Conservation (phyloP, 2,888 invertebrate species). For the Oligia strigilis region DNA sequence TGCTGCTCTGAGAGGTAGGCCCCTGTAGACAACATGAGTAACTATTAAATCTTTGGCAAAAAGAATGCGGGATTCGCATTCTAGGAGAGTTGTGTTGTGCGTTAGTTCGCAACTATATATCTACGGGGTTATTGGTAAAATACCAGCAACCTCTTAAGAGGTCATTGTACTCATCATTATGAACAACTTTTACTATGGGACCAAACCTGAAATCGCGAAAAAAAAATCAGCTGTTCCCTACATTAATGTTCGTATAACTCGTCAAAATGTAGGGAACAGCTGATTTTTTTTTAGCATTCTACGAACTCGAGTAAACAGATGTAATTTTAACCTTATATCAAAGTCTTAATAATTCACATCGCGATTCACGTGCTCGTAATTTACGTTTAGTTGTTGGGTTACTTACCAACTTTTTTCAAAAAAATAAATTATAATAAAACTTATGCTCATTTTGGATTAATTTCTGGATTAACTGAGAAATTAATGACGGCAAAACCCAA, state of each 20-base stretch:
- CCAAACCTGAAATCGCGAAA: too few relatives aligned
- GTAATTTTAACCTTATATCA: background rate
- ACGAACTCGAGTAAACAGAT: background rate
- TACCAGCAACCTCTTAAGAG: too few relatives aligned
- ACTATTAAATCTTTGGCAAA: background rate
- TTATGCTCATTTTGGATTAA: background rate
- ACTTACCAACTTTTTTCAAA: background rate
- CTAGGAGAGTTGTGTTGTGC: too few relatives aligned
- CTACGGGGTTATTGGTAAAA: too few relatives aligned
- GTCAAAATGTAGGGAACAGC: too few relatives aligned
- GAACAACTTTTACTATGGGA: too few relatives aligned
- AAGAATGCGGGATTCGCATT: background rate
- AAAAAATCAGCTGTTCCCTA: too few relatives aligned
- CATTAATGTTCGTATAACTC: too few relatives aligned
- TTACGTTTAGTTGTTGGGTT: background rate
- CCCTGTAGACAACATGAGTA: slow-evolving; percentile 72
- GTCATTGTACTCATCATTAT: too few relatives aligned
- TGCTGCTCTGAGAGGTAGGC: slow-evolving; percentile 87
- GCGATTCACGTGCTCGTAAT: background rate
- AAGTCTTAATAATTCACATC: background rate
- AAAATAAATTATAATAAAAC: background rate
- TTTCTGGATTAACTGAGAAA: background rate
- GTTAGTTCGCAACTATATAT: background rate
- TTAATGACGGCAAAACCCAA: background rate
- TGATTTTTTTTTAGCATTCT: too few relatives aligned